A percentile compares a stretch with the other conserved stretches of the same genome.
These are phyloP conservation scores for Synanthedon myopaeformis DNA, from an alignment of 2,888 invertebrate genomes.

Conservation along the genomic window DNA sequence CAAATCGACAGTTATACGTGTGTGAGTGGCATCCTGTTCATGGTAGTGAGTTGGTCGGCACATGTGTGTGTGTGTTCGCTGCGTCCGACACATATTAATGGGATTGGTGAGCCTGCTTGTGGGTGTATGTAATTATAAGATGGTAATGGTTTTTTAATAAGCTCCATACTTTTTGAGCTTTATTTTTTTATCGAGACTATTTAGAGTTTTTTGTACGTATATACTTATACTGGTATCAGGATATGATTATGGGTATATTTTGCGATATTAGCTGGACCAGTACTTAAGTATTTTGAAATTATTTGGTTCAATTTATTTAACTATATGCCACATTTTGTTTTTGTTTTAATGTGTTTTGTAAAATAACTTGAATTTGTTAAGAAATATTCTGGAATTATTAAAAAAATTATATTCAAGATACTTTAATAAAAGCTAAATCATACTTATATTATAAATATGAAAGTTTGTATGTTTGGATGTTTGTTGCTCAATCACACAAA, in stretches of 20 bases:
- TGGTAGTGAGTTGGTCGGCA: conserved; percentile 10
- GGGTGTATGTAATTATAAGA: conserved; percentile 62
- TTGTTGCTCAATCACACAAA: too few relatives aligned
- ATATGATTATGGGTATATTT: too few relatives aligned
- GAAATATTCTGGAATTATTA: not conserved
- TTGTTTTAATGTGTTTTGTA: too few relatives aligned
- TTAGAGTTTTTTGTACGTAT: conserved; percentile 1
- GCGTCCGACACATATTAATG: conserved; percentile 55
- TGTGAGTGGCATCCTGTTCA: conserved; percentile 28
- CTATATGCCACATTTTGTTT: not conserved
- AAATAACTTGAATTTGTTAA: too few relatives aligned
- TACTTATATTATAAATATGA: not conserved
- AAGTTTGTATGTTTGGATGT: too few relatives aligned
- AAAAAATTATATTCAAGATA: not conserved
- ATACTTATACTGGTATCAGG: not conserved
- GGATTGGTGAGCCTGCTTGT: conserved; percentile 50
- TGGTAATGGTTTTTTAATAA: conserved; percentile 65
- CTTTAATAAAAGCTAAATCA: not conserved
- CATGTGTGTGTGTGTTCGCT: conserved; percentile 28
- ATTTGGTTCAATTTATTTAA: not conserved
- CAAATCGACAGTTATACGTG: conserved; percentile 12
- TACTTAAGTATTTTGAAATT: too few relatives aligned
- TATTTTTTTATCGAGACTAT: conserved; percentile 14
- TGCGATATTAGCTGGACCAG: too few relatives aligned
- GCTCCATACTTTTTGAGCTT: conserved; percentile 31